Percentiles rank a stretch among this genome's conserved stretches.
These are phyloP conservation scores for Pachydiplax longipennis DNA, from an alignment of 2,888 invertebrate genomes.

Conservation along the genomic window DNA sequence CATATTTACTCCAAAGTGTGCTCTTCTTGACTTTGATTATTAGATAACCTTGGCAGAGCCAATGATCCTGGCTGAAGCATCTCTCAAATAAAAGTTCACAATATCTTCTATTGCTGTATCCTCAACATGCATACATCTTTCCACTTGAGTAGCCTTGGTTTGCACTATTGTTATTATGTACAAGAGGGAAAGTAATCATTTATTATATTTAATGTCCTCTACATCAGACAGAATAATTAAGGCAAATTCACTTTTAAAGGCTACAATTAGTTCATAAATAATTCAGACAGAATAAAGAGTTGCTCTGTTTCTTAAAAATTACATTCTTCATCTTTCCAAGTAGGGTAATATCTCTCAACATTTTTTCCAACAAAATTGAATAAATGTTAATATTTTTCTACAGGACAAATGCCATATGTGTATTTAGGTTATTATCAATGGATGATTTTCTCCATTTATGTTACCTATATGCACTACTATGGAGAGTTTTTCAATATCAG, in stretches of 20 bases:
- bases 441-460: slow-evolving; percentile 14
- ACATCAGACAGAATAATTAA: slow-evolving; percentile 31
- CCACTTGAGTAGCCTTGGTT: slow-evolving; percentile 28
- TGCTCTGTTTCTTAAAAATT: slow-evolving; percentile 21
- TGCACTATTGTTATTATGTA: slow-evolving; percentile 28
- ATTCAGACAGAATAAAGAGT: slow-evolving; percentile 23
- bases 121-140: slow-evolving; percentile 25
- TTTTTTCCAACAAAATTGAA: neutral
- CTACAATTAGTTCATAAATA: slow-evolving; percentile 24
- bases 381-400: slow-evolving; percentile 5
- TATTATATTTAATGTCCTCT: slow-evolving; percentile 19
- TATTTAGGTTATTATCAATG: slow-evolving; percentile 19
- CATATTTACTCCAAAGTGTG: slow-evolving; percentile 36
- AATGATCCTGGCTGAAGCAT: slow-evolving; percentile 30
- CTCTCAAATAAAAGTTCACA: neutral
- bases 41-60: slow-evolving; percentile 22
- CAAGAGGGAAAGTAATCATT: slow-evolving; percentile 14
- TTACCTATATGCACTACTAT: slow-evolving; percentile 19
- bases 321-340: neutral
- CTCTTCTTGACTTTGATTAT: slow-evolving; percentile 30
- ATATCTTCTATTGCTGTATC: slow-evolving; percentile 16
- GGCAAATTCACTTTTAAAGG: slow-evolving; percentile 26
- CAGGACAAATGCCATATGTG: slow-evolving; percentile 13
- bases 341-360: neutral
- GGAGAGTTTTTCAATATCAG: neutral